Base-by-base conservation (phyloP, 2,113 vertebrate genomes). In the Ctenodactylus gundi region DNA sequence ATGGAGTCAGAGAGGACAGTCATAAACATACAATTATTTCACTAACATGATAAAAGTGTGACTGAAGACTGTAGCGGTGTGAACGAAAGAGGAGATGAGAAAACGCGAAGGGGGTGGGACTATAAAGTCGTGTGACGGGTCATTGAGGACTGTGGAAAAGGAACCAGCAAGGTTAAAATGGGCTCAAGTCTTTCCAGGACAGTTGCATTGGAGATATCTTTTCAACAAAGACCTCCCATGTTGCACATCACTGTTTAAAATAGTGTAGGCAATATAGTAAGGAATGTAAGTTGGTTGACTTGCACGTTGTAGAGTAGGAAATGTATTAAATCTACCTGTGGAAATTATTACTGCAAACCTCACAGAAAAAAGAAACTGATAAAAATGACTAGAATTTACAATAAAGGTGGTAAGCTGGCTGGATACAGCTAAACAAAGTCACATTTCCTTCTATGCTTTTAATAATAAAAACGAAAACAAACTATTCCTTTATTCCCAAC, bases 351-450 rank as follows among this genome's bases (percentile, higher is more conserved):
- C 7, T 77, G 8, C 53, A 15, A 31, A 85, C 1, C 18, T 2
- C n/a, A n/a, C n/a, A 78, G 23, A 34, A 70, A 8, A 57, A 70
- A 41, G 58, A 92, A 49, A 53, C 36, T 39, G 70, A 83, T 60
- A 46, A 31, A 62, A 88, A 81, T 49, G 41, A 85, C 41, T n/a
- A 44, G 8, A 88, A 9, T 62, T 13, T 27, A 49, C n/a, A 36
- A 44, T 44, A 90, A 75, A 68, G 83, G 29, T 53, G 67, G 7
- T 10, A 85, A 82, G 3, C 95, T 95, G 84, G 83, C 93, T 95
- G 6, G 87, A 97, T 83, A 93, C 0, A 91, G 64, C 51, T 96
- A 96, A 96, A 91, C 41, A 89, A 93, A 93, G 14, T 6, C 5
- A 4, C 10, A 31, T 15, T 81, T 88, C 55, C 21, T 18, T 39